Evolutionary conservation across 2,888 invertebrate species (phyloP), one percentile per base, ranked within the genome.

Genomic region (Subacronicta megacephala): DNA sequence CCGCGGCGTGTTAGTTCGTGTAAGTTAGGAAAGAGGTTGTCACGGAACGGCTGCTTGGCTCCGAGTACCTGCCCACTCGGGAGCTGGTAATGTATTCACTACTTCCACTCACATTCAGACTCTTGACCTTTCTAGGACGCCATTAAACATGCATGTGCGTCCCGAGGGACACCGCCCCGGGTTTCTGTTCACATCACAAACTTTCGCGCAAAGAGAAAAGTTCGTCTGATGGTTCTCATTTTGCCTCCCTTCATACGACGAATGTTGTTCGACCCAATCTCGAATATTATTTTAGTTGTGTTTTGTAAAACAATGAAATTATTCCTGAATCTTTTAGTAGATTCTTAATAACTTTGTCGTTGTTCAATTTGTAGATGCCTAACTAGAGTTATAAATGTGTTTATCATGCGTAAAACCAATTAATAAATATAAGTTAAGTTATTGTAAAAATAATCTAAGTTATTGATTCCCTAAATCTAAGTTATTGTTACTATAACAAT

Each of bases 101-200:
- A 77, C 82, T 87, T 86, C 84, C 81, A 82, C 85, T 83, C 84
- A 82, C 85, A 87, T 87, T 85, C 84, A 85, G 84, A 85, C 88
- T 90, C 89, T 91, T 93, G 93, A 93, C 93, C 93, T 93, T 89
- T 88, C 87, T 87, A 91, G 90, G 90, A 89, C 86, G 86, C 86
- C 87, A 93, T 93, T 92, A 93, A 92, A 92, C 89, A 91, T 93
- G 92, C 90, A 93, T 90, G 90, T 83, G 78, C 80, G 83, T 89
- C 92, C 89, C 89, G 72, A 75, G 88, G 87, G 92, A 87, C 68
- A 52, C 81, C 78, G 84, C 85, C 81, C 77, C 85, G 83, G 83
- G 83, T 83, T 85, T 86, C 88, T 86, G 87, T 89, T 89, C 88
- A 87, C 88, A 88, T 90, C 85, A 85, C 83, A 90, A 92, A 90